Base-by-base conservation (phyloP, 1,140 invertebrate species). In the Geopemphigus sp. region DNA sequence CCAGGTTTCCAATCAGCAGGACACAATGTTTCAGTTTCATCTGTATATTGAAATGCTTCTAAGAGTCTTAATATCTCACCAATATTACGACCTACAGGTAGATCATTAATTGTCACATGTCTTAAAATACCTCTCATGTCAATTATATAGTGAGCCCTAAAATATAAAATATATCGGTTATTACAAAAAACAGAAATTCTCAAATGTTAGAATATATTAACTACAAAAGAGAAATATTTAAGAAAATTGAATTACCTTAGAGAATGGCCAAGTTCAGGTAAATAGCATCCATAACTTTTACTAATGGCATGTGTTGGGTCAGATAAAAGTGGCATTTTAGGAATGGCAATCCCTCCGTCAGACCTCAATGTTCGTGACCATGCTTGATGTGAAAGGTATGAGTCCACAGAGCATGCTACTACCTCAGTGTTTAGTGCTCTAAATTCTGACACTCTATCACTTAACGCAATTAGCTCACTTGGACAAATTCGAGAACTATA, bases 361-460 rank as follows among this genome's bases (percentile, higher is more conserved):
- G 98, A 97, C 47, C 97, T 90, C 11, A 95, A 91, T 1, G 94
- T 97, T 84, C 97, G 97, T n/a, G 96, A 90, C 95, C 95, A 98
- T 12, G 95, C 95, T 83, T 97, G 89, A 85, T 98, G 95, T 57
- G 90, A 91, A 86, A 94, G 96, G 85, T 97, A 94, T 50, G 93
- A 95, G 86, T 97, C 95, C 26, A 94, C 95, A 63, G 95, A 96
- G 80, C 91, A 92, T 72, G 90, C 95, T 82, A 98, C 89, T 12
- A 98, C 86, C 84, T 95, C 91, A 84, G 94, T 94, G 47, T 90
- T 90, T 83, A 97, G 92, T 81, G 91, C 89, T 64, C 91, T 88
- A 87, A 98, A 97, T 85, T 98, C 94, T n/a, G 91, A 88, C 3
- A 88, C 90, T 66, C 91, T 89, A 82, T 98, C 95, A 1, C 93